These are phyloP conservation scores for Coenonympha glycerion DNA, from an alignment of 2,888 invertebrate genomes.

Conservation along the genomic window DNA sequence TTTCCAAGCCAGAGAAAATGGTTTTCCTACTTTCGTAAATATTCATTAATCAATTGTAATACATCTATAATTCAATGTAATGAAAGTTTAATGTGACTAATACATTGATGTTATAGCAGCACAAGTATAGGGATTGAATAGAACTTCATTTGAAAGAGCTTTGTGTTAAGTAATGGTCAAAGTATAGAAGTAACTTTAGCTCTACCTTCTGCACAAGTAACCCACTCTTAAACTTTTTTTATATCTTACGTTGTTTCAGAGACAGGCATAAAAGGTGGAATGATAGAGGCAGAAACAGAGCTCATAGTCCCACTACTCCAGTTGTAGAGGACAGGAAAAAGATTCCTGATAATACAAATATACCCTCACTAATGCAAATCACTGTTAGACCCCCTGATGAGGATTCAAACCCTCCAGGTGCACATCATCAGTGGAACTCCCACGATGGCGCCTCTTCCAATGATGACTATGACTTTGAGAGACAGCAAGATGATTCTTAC, in stretches of 20 bases:
- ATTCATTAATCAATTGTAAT: no score
- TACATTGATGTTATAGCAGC: no score
- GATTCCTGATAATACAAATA: slow-evolving; percentile 39
- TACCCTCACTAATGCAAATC: slow-evolving; percentile 60
- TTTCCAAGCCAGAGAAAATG: no score
- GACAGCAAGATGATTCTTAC: slow-evolving; percentile 29
- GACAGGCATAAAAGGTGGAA: slow-evolving; percentile 56
- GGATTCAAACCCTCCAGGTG: slow-evolving; percentile 40
- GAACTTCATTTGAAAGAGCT: no score
- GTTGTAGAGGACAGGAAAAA: slow-evolving; percentile 51
- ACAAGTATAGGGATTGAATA: no score
- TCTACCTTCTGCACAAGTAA: no score
- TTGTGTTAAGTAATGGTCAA: no score
- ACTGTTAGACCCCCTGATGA: slow-evolving; percentile 51
- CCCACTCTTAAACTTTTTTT: no score
- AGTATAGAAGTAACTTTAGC: no score
- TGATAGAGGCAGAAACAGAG: slow-evolving; percentile 47
- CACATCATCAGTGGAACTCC: slow-evolving; percentile 44
- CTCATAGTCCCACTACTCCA: slow-evolving; percentile 51
- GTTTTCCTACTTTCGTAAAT: no score
- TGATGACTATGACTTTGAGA: slow-evolving; percentile 42
- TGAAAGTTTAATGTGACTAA: no score
- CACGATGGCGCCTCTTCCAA: slow-evolving; percentile 35
- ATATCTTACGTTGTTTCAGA: slow-evolving; percentile 36
- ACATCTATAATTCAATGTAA: no score